Evolutionary conservation across 1,140 invertebrate genomes (phyloP).

Genomic region (Nylanderia fulva): DNA sequence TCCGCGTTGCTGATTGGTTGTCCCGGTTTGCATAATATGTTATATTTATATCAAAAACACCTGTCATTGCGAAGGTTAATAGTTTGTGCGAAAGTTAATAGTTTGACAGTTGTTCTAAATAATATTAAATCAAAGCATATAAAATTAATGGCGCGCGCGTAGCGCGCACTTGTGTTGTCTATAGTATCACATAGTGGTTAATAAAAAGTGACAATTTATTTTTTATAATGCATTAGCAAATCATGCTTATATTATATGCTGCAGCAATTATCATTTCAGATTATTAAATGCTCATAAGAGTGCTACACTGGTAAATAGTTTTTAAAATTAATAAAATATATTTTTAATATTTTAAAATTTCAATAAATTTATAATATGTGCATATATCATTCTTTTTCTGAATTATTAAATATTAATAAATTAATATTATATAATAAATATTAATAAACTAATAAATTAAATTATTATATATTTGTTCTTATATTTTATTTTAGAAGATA

Average conservation of each 20-base stretch:
- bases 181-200: too few species aligned
- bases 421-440: too few species aligned
- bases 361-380: not conserved
- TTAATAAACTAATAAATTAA: too few species aligned
- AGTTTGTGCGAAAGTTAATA: too few species aligned
- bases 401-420: slow-evolving; percentile 19
- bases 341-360: slow-evolving; percentile 25
- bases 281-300: not conserved
- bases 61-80: too few species aligned
- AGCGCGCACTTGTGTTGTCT: too few species aligned
- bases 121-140: too few species aligned
- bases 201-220: slow-evolving; percentile 22
- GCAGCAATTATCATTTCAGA: slow-evolving; percentile 25
- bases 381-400: not conserved
- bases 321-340: not conserved
- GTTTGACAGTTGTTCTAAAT: too few species aligned
- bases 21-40: too few species aligned
- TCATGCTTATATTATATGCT: slow-evolving; percentile 20
- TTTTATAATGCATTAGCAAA: slow-evolving; percentile 33
- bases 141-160: slow-evolving; percentile 32
- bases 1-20: too few species aligned
- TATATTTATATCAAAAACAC: too few species aligned
- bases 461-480: not conserved
- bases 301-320: slow-evolving; percentile 51
- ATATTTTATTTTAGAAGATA: not conserved